Conservation (phyloP, 2,113 vertebrate species). For the Lagopus leucura region DNA sequence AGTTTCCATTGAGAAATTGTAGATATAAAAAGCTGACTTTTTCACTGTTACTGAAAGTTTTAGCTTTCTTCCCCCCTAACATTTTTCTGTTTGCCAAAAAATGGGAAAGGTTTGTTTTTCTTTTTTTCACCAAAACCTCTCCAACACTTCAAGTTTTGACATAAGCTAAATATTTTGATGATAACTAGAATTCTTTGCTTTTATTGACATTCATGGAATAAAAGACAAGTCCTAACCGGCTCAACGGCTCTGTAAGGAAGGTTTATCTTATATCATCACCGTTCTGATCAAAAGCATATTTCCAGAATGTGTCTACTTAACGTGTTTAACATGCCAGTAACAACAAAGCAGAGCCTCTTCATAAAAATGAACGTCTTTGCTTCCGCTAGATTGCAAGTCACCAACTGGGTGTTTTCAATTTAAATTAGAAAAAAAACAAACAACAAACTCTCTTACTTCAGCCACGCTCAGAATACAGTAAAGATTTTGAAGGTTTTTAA, state of each 20-base stretch:
- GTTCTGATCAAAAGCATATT: constrained; percentile 18
- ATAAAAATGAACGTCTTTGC: not conserved
- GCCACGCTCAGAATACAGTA: not conserved
- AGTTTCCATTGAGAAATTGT: not conserved
- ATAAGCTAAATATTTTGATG: constrained; percentile 31
- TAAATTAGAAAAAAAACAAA: not conserved
- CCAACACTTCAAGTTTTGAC: not conserved
- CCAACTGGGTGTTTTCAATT: not conserved
- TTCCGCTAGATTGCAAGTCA: not conserved
- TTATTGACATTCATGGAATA: not conserved
- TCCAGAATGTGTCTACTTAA: not conserved
- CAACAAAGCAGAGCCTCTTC: not conserved
- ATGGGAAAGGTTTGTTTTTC: not conserved
- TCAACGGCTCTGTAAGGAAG: not conserved
- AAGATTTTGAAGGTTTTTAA: not conserved
- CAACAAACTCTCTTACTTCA: not conserved
- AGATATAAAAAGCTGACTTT: not conserved
- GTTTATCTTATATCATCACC: constrained; percentile 20
- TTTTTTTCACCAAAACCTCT: constrained; percentile 9
- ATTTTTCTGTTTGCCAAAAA: constrained; percentile 1
- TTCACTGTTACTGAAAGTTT: not conserved
- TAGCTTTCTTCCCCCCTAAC: not conserved
- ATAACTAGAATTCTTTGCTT: not conserved
- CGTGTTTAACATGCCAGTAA: not conserved
- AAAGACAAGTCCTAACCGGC: not conserved